A percentile compares a stretch with the other conserved stretches of the same genome.
phyloP scores from a whole-genome alignment of 1,140 invertebrate species.

The Drosophila truncata region DNA sequence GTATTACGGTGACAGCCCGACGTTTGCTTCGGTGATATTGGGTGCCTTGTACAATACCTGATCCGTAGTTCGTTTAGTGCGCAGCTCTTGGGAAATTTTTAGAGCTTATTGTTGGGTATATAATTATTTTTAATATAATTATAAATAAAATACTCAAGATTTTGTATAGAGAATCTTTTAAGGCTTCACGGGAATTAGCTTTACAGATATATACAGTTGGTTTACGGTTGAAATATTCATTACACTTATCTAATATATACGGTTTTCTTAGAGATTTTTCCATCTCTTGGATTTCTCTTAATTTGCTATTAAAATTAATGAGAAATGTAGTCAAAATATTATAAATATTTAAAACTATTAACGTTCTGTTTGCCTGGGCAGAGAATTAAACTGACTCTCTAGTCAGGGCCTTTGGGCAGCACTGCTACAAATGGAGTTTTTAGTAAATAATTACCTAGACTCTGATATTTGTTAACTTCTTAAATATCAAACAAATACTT shows the following conservation, averaged over 20 bases:
- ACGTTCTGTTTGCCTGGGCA: too few species aligned
- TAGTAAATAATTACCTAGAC: too few species aligned
- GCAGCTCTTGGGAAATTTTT: not conserved
- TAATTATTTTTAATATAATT: not conserved
- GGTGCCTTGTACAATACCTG: not conserved
- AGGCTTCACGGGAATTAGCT: too few species aligned
- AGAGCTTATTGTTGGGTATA: not conserved
- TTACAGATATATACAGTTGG: too few species aligned
- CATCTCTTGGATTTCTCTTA: not conserved
- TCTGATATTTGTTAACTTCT: too few species aligned
- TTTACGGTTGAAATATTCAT: not conserved
- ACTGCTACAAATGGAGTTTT: too few species aligned
- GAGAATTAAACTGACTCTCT: too few species aligned
- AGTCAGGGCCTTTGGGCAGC: too few species aligned
- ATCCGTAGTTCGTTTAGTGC: not conserved
- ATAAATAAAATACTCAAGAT: not conserved
- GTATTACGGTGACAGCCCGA: conserved; percentile 5
- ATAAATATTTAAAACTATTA: too few species aligned
- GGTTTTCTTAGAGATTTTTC: too few species aligned
- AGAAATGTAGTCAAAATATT: too few species aligned
- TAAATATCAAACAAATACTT: too few species aligned
- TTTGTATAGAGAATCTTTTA: not conserved
- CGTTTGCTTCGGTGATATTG: not conserved
- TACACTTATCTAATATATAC: not conserved
- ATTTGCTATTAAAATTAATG: not conserved